Percentiles rank a stretch among this genome's conserved stretches.
Evolutionary conservation across 2,888 invertebrate species (phyloP).

Genomic region (Mylabris sibirica): DNA sequence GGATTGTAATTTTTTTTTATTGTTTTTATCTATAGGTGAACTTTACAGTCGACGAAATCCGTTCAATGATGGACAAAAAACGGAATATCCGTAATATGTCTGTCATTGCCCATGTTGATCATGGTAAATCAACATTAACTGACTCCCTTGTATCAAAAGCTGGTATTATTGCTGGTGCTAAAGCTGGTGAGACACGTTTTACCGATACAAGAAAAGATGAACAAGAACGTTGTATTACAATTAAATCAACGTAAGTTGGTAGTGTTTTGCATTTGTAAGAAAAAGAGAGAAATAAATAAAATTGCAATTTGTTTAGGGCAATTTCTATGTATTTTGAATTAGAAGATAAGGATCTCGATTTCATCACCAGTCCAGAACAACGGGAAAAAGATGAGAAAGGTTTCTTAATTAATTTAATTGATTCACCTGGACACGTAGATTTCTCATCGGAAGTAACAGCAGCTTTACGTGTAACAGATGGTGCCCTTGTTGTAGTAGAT

Average conservation of each 20-base stretch:
- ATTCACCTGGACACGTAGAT: conserved; percentile 99
- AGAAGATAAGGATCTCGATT: conserved; percentile 90
- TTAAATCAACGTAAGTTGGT: conserved; percentile 76
- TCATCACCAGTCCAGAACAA: conserved; percentile 91
- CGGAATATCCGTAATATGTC: conserved; percentile 99
- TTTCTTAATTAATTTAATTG: conserved; percentile 99
- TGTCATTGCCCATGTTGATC: conserved; percentile 99
- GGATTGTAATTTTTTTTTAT: conserved; percentile 1
- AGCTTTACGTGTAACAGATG: conserved; percentile 99
- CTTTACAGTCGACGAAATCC: conserved; percentile 99
- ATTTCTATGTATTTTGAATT: conserved; percentile 99
- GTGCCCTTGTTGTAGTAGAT: conserved; percentile 99
- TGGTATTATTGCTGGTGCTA: conserved; percentile 98
- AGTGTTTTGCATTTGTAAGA: not conserved
- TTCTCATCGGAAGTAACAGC: conserved; percentile 99
- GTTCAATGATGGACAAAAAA: conserved; percentile 99
- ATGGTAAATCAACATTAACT: conserved; percentile 99
- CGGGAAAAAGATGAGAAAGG: conserved; percentile 90
- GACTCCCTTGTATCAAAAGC: conserved; percentile 99
- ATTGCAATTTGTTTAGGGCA: conserved; percentile 76
- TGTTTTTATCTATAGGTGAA: conserved; percentile 82
- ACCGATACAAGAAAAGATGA: conserved; percentile 99
- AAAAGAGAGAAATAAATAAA: conserved; percentile 33
- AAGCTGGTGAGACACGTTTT: conserved; percentile 98
- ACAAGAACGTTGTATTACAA: conserved; percentile 99